phyloP scores from a whole-genome alignment of 1,140 invertebrate species.

The Microplitis mediator region DNA sequence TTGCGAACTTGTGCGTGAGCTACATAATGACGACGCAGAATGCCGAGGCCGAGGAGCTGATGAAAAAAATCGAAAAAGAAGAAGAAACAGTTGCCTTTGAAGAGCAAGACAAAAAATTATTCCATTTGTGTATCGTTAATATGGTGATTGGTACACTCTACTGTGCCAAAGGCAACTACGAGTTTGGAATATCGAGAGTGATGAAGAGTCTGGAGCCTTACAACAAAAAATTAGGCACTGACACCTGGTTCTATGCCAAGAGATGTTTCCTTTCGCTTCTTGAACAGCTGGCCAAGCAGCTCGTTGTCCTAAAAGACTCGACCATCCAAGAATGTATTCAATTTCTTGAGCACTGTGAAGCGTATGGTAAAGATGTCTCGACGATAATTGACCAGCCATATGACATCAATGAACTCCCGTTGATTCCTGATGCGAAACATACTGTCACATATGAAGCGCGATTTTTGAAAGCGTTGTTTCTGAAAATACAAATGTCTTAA shows the following conservation, averaged over 20 bases:
- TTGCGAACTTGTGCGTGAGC: conserved; percentile 98
- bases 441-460: conserved; percentile 93
- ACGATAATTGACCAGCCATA: conserved; percentile 83
- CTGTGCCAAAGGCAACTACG: conserved; percentile 98
- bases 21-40: conserved; percentile 99
- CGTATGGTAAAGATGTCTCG: conserved; percentile 83
- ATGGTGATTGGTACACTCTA: conserved; percentile 97
- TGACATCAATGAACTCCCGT: conserved; percentile 71
- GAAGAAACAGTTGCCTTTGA: conserved; percentile 92
- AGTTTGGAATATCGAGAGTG: conserved; percentile 97
- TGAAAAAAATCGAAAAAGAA: conserved; percentile 98
- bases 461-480: conserved; percentile 81
- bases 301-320: conserved; percentile 86
- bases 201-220: conserved; percentile 96
- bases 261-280: conserved; percentile 91
- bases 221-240: conserved; percentile 92
- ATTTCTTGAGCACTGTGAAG: conserved; percentile 94
- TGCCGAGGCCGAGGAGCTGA: conserved; percentile 98
- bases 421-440: conserved; percentile 80
- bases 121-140: conserved; percentile 98
- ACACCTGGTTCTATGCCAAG: conserved; percentile 98
- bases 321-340: conserved; percentile 89
- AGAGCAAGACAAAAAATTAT: conserved; percentile 93
- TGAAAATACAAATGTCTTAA: conserved; percentile 69
- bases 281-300: conserved; percentile 90